Percentiles rank a stretch among this genome's conserved stretches.
phyloP scores from a whole-genome alignment of 64 coral and sea anemone species.

The Dendronephthya gigantea region DNA sequence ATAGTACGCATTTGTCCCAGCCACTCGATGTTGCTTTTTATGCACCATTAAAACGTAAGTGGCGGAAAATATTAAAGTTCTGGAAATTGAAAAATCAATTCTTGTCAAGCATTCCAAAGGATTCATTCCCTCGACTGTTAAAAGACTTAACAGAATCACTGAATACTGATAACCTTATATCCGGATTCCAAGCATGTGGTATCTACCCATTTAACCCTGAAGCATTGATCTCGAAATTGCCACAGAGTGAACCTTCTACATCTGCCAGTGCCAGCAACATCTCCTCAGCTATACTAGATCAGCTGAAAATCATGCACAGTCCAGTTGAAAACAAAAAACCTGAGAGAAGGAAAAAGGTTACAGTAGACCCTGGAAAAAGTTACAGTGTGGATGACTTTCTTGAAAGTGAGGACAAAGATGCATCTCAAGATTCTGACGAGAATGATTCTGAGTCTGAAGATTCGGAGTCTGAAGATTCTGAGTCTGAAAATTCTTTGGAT shows the following conservation, averaged over 20 bases:
- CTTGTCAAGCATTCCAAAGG: neutral
- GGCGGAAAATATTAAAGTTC: neutral
- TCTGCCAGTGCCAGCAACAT: neutral
- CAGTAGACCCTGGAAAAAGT: neutral
- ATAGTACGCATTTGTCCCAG: neutral
- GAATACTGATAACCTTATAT: neutral
- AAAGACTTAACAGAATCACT: neutral
- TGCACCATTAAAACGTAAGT: neutral
- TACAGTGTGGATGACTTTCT: neutral
- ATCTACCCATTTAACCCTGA: neutral
- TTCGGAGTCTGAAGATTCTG: neutral
- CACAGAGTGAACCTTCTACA: neutral
- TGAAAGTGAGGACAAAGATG: too few species aligned
- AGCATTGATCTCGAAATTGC: neutral
- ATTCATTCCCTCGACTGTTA: neutral
- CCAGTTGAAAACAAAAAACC: neutral
- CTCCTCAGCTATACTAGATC: neutral
- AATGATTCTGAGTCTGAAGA: neutral
- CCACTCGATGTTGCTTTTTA: slow-evolving; percentile 1
- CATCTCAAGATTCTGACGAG: too few species aligned
- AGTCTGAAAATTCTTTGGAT: too few species aligned
- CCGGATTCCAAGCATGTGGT: neutral
- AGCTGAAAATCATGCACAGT: neutral
- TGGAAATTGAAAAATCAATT: neutral
- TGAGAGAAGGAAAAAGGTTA: neutral